phyloP scores from a whole-genome alignment of 2,888 invertebrate species.

The Drosophila ezoana region DNA sequence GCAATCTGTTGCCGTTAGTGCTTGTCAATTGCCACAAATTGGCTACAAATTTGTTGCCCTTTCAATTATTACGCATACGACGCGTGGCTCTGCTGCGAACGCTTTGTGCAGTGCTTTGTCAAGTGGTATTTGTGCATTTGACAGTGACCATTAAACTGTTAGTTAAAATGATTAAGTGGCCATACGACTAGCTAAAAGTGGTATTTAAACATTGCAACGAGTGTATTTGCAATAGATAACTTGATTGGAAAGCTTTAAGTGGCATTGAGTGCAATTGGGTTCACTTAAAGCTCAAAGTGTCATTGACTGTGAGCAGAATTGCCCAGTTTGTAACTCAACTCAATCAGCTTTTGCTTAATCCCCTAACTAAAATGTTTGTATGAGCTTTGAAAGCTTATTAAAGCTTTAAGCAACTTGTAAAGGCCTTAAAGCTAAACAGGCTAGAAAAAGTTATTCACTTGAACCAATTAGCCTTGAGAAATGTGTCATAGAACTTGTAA shows the following conservation, averaged over 20 bases:
- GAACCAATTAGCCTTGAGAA: no score
- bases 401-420: background rate
- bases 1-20: slow-evolving; percentile 16
- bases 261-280: background rate
- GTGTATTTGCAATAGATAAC: background rate
- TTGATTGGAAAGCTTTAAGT: background rate
- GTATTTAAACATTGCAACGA: background rate
- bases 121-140: slow-evolving; percentile 8
- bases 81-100: background rate
- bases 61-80: slow-evolving; percentile 47
- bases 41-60: slow-evolving; percentile 40
- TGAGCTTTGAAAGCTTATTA: background rate
- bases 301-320: background rate
- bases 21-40: slow-evolving; percentile 49
- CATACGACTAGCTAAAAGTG: slow-evolving; percentile 14
- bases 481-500: no score
- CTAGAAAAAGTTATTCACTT: no score
- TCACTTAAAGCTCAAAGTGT: background rate
- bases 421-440: background rate
- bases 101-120: background rate
- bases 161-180: slow-evolving; percentile 23
- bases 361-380: background rate
- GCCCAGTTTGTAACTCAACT: no score
- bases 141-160: slow-evolving; percentile 15
- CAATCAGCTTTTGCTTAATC: background rate